Evolutionary conservation across 2,888 invertebrate genomes (phyloP).

Genomic region (Acleris emargana): DNA sequence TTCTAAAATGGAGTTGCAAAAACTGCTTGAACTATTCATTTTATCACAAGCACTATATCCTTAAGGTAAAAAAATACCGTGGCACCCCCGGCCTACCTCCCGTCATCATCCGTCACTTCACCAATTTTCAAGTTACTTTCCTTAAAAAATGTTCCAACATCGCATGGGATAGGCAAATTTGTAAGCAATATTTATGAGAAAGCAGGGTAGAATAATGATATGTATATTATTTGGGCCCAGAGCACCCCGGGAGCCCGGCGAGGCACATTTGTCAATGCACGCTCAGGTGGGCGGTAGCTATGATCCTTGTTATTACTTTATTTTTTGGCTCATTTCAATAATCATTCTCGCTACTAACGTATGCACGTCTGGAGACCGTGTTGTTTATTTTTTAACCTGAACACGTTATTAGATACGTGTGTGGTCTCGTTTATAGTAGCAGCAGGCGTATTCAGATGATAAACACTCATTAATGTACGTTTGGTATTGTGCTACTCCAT

Average conservation of each 20-base stretch:
- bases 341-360: conserved; percentile 49
- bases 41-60: too few species aligned
- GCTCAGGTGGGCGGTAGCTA: conserved; percentile 69
- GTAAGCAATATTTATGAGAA: conserved; percentile 76
- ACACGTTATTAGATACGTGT: conserved; percentile 33
- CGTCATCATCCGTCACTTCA: conserved; percentile 39
- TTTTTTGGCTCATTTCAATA: conserved; percentile 70
- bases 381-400: conserved; percentile 31
- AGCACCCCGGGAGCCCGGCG: conserved; percentile 58
- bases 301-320: conserved; percentile 70
- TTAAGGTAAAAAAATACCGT: too few species aligned
- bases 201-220: conserved; percentile 74
- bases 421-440: conserved; percentile 33
- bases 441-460: conserved; percentile 7
- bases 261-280: conserved; percentile 76
- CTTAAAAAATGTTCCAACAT: conserved; percentile 67
- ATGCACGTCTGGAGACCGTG: conserved; percentile 31
- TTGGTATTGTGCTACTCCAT: not conserved
- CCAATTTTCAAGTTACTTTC: conserved; percentile 55
- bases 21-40: too few species aligned
- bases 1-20: not conserved
- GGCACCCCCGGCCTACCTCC: conserved; percentile 22
- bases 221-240: conserved; percentile 76
- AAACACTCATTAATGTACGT: conserved; percentile 8
- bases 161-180: conserved; percentile 66